These are phyloP conservation scores for Elephas maximus DNA, from an alignment of 2,113 vertebrate genomes.

Conservation along the genomic window DNA sequence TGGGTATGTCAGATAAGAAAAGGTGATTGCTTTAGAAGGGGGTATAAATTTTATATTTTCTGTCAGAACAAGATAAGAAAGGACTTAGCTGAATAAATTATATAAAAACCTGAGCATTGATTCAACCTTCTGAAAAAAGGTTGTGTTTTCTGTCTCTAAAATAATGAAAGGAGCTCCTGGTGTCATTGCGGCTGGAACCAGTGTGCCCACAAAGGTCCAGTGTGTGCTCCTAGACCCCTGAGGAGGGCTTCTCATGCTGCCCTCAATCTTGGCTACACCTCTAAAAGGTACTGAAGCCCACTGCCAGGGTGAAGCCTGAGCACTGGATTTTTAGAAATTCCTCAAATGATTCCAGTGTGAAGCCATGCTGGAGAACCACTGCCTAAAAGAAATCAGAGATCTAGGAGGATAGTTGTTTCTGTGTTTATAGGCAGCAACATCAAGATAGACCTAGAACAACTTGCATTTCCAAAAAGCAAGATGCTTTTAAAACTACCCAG, in stretches of 20 bases:
- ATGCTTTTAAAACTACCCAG: background rate
- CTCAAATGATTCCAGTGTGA: background rate
- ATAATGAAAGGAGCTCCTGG: background rate
- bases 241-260: background rate
- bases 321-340: background rate
- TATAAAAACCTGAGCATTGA: background rate
- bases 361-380: background rate
- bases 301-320: background rate
- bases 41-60: background rate
- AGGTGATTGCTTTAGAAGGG: background rate
- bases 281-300: background rate
- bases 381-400: background rate
- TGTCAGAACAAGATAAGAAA: constrained; percentile 42
- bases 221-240: no score
- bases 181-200: background rate
- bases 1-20: background rate
- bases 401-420: background rate
- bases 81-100: background rate
- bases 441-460: background rate
- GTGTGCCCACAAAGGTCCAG: background rate
- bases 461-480: background rate
- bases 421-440: background rate
- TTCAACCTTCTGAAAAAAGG: background rate
- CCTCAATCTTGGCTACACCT: background rate
- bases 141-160: background rate